Evolutionary conservation across 1,140 invertebrate genomes (phyloP).

Genomic region (Neuroterus valhalla): DNA sequence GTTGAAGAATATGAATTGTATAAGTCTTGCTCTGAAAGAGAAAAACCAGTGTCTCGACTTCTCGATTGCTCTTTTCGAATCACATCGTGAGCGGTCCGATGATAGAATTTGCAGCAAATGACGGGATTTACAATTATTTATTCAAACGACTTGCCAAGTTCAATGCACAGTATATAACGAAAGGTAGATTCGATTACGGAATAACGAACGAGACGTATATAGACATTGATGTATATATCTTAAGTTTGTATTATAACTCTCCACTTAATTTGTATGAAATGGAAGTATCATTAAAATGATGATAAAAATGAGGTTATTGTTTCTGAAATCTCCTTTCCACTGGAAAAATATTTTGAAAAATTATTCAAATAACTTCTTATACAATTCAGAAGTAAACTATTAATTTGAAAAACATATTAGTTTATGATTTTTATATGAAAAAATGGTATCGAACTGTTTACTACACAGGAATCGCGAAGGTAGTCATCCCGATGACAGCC

Average conservation of each 20-base stretch:
- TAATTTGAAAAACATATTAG: too few species aligned
- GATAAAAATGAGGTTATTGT: slow-evolving; percentile 51
- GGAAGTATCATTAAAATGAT: slow-evolving; percentile 73
- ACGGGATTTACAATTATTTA: slow-evolving; percentile 60
- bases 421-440: slow-evolving; percentile 14
- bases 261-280: slow-evolving; percentile 74
- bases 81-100: slow-evolving; percentile 31
- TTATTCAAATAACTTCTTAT: too few species aligned
- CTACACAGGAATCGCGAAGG: too few species aligned
- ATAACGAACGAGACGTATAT: slow-evolving; percentile 59
- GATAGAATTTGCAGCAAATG: background rate
- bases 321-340: background rate
- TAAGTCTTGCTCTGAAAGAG: background rate
- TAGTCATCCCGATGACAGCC: too few species aligned
- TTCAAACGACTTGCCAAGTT: slow-evolving; percentile 69
- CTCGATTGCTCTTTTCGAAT: slow-evolving; percentile 60
- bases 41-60: slow-evolving; percentile 1
- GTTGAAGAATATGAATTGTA: background rate
- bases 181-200: slow-evolving; percentile 44
- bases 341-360: background rate
- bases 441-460: too few species aligned
- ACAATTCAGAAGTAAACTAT: too few species aligned
- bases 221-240: slow-evolving; percentile 71
- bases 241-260: slow-evolving; percentile 74
- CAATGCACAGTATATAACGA: slow-evolving; percentile 61